Evolutionary conservation across 37 sponge, comb jelly and placozoan species (phyloP).

Genomic region (Crambe crambe): DNA sequence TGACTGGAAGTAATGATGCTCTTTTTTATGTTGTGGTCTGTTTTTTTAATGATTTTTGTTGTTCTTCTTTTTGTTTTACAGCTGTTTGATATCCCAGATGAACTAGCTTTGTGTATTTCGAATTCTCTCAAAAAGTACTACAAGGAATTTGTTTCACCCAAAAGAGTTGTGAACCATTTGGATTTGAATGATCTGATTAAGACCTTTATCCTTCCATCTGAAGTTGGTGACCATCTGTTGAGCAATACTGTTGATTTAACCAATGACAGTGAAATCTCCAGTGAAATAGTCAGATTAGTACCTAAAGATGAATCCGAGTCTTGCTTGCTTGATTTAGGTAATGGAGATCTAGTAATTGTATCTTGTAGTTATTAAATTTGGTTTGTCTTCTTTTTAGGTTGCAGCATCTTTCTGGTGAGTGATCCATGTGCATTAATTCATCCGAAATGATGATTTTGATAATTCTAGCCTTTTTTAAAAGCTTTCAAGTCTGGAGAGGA

Average conservation of each 20-base stretch:
- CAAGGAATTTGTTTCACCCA: not conserved
- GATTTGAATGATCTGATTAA: not conserved
- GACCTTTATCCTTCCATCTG: slow-evolving; percentile 29
- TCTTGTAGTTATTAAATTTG: not conserved
- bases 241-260: not conserved
- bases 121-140: slow-evolving; percentile 16
- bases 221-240: slow-evolving; percentile 18
- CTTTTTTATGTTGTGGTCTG: too few species aligned
- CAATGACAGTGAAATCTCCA: not conserved
- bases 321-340: slow-evolving; percentile 25
- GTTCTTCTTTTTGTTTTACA: not conserved
- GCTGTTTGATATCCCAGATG: slow-evolving; percentile 22
- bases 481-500: not conserved
- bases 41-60: not conserved
- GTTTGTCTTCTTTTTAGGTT: not conserved
- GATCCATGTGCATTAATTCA: not conserved
- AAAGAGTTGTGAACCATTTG: not conserved
- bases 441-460: not conserved
- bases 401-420: slow-evolving; percentile 49
- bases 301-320: not conserved
- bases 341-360: not conserved
- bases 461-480: slow-evolving; percentile 14
- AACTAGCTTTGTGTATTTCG: not conserved
- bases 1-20: too few species aligned
- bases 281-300: not conserved